phyloP scores from a whole-genome alignment of 2,888 invertebrate genomes.

The Boloria selene region DNA sequence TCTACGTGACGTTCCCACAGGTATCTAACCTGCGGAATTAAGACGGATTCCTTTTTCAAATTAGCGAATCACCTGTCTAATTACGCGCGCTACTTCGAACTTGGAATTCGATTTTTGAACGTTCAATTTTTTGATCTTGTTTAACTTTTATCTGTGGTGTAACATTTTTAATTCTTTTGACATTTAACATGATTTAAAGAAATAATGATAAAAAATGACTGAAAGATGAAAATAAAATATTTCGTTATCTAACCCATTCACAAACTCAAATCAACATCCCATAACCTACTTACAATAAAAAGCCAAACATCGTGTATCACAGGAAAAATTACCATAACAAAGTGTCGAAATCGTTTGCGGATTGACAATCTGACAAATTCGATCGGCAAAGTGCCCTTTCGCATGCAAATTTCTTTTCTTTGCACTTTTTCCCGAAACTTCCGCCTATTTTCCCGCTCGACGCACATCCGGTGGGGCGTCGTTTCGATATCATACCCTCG shows the following conservation, averaged over 20 bases:
- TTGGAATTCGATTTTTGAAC: conserved; percentile 51
- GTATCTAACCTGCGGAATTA: conserved; percentile 54
- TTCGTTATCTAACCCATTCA: neutral
- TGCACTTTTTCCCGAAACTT: conserved; percentile 68
- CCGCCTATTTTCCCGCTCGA: conserved; percentile 81
- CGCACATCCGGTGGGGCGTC: conserved; percentile 72
- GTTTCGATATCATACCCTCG: conserved; percentile 66
- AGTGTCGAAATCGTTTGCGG: conserved; percentile 69
- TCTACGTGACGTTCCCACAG: conserved; percentile 81
- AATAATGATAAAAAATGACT: neutral
- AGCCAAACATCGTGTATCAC: conserved; percentile 39
- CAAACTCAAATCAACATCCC: neutral
- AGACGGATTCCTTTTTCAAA: conserved; percentile 74
- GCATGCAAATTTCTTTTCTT: conserved; percentile 78
- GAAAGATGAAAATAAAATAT: neutral
- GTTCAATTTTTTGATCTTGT: conserved; percentile 30
- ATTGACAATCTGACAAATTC: conserved; percentile 80
- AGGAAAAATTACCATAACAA: conserved; percentile 74
- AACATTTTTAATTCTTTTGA: conserved; percentile 10
- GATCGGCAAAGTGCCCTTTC: conserved; percentile 78
- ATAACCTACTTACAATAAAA: conserved; percentile 13
- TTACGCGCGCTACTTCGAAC: conserved; percentile 58
- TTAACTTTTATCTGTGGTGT: conserved; percentile 5
- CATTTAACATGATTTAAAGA: neutral
- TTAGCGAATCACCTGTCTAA: conserved; percentile 82